These are phyloP conservation scores for Blera fallax DNA, from an alignment of 2,888 invertebrate genomes.

Conservation along the genomic window DNA sequence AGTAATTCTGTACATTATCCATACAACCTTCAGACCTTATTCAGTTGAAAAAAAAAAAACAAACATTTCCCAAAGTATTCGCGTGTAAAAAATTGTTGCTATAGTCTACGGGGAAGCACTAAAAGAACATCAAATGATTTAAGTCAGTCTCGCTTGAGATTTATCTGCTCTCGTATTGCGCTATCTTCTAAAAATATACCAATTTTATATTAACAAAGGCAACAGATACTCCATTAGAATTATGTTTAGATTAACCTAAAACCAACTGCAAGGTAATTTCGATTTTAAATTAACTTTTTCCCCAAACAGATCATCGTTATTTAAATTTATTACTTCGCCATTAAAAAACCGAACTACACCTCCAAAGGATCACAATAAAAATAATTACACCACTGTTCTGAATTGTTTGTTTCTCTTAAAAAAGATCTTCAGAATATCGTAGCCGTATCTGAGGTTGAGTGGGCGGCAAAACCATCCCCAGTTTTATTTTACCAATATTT, in stretches of 20 bases:
- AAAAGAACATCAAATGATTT: conserved; percentile 25
- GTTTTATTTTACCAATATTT: conserved; percentile 59
- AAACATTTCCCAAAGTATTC: neutral
- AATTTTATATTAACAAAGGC: conserved; percentile 17
- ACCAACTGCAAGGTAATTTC: conserved; percentile 7
- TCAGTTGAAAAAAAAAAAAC: neutral
- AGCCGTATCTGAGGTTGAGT: conserved; percentile 18
- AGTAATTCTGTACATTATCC: neutral
- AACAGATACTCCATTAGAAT: conserved; percentile 24
- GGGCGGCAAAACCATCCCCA: conserved; percentile 40
- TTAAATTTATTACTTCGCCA: conserved; percentile 52
- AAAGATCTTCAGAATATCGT: neutral
- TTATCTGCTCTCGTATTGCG: neutral
- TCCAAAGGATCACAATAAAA: conserved; percentile 59
- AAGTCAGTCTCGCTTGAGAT: neutral
- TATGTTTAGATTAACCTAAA: conserved; percentile 23
- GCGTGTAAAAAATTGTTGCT: neutral
- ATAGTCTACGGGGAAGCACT: neutral
- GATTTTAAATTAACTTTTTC: conserved; percentile 23
- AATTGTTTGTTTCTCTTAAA: conserved; percentile 38
- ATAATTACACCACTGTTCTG: conserved; percentile 26
- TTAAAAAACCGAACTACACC: conserved; percentile 26
- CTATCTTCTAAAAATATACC: conserved; percentile 19
- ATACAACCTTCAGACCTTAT: neutral
- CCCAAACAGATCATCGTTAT: conserved; percentile 53